These are phyloP conservation scores for Pygoscelis adeliae DNA, from an alignment of 2,113 vertebrate species.

Conservation along the genomic window DNA sequence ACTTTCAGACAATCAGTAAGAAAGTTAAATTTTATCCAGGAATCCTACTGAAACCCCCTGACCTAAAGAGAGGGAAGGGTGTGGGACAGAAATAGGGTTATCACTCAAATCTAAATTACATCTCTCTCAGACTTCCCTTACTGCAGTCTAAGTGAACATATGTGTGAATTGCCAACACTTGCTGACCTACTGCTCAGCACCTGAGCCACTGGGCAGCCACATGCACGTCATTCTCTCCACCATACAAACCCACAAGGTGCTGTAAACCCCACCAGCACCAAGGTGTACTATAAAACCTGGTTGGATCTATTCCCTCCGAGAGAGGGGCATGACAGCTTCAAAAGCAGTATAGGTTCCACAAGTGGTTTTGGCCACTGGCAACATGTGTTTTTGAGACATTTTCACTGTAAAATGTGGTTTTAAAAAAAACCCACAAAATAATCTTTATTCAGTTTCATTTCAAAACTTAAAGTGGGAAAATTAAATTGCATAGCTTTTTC, in stretches of 20 bases:
- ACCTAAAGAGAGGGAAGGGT: not conserved
- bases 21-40: not conserved
- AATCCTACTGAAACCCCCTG: not conserved
- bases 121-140: not conserved
- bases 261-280: not conserved
- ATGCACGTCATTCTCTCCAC: not conserved
- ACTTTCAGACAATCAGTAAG: not conserved
- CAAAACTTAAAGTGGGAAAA: not conserved
- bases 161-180: not conserved
- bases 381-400: not conserved
- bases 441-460: not conserved
- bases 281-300: not conserved
- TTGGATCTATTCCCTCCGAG: not conserved
- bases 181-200: not conserved
- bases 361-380: not conserved
- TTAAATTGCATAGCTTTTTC: not conserved
- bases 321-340: not conserved
- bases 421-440: not conserved
- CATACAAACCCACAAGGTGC: not conserved
- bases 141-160: not conserved
- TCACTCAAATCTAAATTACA: not conserved
- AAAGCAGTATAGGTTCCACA: not conserved
- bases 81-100: not conserved
- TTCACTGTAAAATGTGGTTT: not conserved
- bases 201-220: not conserved